Evolutionary conservation across 2,797 vertebrate species (phyloP), one percentile per base, ranked within the genome.

Genomic region (Sciaenops ocellatus): DNA sequence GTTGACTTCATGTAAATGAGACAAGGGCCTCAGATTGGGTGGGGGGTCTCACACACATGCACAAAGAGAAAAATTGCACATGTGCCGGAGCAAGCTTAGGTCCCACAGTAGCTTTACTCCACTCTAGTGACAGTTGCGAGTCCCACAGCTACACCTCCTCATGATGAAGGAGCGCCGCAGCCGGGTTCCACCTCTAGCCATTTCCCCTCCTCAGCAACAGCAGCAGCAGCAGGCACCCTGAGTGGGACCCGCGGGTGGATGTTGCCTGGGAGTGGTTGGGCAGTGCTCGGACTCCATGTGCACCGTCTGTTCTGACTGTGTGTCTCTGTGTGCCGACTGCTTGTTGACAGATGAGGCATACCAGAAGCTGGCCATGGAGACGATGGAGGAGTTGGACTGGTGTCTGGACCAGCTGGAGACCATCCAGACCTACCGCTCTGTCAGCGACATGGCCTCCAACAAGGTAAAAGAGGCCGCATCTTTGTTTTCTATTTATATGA

Each of bases 391-490:
- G 93, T 87, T 99, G 94, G 97, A 98, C 96, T 99, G 98, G 98
- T 99, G 98, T 95, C 93, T 99, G 93, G 97, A 99, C 92, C 98
- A 99, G 95, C 96, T 99, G 91, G 97, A 99, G 93, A 98, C 98
- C 88, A 99, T 99, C 89, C 98, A 99, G 95, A 99, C 97, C 38
- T 99, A 99, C 92, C 96, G 98, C 86, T 99, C 98, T 1, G 98
- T 99, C 95, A 98, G 97, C 15, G 98, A 99, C 95, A 99, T 99
- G 98, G 98, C 98, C 87, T 99, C 98, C 60, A 99, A 97, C 92
- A 98, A 99, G 97, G 98, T 99, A 96, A 90, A 96, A 78, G 38
- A 74, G 52, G 79, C 72, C 46, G 42, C 50, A 24, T 50, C 20
- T 72, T n/a, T 78, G 17, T 44, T 73, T 34, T 15, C 4, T 44